These are phyloP conservation scores for Cylas formicarius DNA, from an alignment of 1,140 invertebrate species.

Conservation along the genomic window DNA sequence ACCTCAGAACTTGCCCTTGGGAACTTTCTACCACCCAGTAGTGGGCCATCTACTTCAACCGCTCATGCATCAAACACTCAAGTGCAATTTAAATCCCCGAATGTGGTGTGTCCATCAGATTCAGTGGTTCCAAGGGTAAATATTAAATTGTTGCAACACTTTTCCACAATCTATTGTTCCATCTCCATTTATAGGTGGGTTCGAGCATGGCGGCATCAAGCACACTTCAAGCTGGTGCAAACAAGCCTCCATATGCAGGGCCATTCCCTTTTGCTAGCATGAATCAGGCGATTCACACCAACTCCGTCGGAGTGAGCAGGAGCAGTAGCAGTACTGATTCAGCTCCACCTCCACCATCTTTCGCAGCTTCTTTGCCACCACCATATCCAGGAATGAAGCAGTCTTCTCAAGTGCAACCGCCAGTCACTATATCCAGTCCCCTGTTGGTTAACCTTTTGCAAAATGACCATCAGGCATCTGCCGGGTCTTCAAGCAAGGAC, in stretches of 20 bases:
- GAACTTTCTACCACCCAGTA: conserved; percentile 16
- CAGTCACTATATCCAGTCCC: conserved; percentile 76
- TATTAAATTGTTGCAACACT: no score
- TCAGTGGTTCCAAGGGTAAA: conserved; percentile 51
- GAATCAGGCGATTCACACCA: conserved; percentile 56
- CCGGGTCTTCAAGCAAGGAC: conserved; percentile 5
- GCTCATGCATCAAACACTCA: conserved; percentile 27
- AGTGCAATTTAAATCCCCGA: conserved; percentile 66
- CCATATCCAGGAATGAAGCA: conserved; percentile 21
- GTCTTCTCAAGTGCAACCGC: conserved; percentile 37
- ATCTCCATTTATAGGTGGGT: no score
- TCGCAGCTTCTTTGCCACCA: conserved; percentile 20
- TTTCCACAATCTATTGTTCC: no score
- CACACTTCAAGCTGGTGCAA: conserved; percentile 8
- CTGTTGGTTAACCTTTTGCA: conserved; percentile 84
- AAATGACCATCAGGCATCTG: conserved; percentile 57
- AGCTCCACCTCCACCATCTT: conserved; percentile 3
- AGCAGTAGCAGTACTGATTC: conserved; percentile 7
- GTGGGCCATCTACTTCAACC: conserved; percentile 17
- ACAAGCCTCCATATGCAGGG: conserved; percentile 45
- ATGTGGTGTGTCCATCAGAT: conserved; percentile 74
- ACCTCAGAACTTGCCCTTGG: conserved; percentile 10
- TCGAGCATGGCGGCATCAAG: conserved; percentile 35
- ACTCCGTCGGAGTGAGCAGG: conserved; percentile 13
- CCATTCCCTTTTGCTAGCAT: conserved; percentile 83